phyloP scores from a whole-genome alignment of 2,888 invertebrate species.

The Catocala nupta region DNA sequence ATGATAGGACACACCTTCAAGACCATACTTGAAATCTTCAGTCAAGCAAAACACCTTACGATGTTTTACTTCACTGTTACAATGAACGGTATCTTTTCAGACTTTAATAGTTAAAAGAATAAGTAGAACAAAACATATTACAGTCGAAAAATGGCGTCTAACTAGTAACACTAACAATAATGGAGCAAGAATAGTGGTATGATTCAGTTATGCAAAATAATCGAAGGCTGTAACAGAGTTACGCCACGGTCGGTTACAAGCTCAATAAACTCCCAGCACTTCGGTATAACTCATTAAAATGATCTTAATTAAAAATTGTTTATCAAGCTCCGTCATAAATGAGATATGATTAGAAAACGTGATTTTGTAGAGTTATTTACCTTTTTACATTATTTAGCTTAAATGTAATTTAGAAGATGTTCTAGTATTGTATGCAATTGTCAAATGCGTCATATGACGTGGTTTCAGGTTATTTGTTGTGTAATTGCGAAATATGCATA shows the following conservation, averaged over 20 bases:
- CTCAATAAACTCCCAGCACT: constrained; percentile 37
- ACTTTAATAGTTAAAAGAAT: no score
- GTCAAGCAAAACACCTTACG: background rate
- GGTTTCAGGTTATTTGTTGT: no score
- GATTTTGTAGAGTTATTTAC: no score
- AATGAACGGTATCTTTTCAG: background rate
- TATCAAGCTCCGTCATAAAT: no score
- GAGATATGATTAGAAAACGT: no score
- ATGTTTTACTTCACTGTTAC: constrained; percentile 1
- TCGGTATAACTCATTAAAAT: background rate
- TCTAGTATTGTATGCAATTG: no score
- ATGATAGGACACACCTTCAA: no score
- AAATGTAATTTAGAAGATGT: no score
- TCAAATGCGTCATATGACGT: no score
- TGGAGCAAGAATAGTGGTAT: constrained; percentile 34
- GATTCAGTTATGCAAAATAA: constrained; percentile 50
- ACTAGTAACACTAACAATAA: constrained; percentile 8
- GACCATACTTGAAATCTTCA: no score
- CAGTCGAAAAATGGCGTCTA: background rate
- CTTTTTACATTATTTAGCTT: no score
- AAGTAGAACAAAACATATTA: constrained; percentile 3
- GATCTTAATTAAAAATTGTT: constrained; percentile 1
- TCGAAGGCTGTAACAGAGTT: constrained; percentile 47
- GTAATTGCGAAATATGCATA: no score
- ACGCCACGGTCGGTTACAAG: constrained; percentile 32